These are phyloP conservation scores for Sitta carolinensis DNA, from an alignment of 2,797 vertebrate genomes.

Conservation along the genomic window DNA sequence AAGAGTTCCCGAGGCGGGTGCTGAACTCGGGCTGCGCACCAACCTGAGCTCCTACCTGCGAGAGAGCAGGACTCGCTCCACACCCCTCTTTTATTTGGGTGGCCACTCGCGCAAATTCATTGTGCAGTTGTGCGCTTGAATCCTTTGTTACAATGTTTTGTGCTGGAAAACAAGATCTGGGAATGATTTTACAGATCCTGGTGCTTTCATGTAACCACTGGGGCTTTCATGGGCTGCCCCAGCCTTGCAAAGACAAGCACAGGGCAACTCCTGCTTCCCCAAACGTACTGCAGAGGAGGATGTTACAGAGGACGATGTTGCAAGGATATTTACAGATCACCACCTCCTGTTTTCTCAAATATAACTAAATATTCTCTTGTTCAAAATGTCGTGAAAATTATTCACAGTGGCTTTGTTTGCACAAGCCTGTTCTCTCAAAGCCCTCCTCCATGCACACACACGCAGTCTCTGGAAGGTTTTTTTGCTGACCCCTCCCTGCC, in stretches of 20 bases:
- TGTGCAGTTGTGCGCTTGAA: background rate
- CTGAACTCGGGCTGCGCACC: background rate
- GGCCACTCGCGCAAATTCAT: background rate
- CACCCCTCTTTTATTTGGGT: background rate
- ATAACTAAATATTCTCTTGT: background rate
- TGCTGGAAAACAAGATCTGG: background rate
- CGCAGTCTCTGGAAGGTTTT: background rate
- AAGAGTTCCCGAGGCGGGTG: background rate
- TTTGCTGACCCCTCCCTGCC: background rate
- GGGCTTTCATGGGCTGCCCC: background rate
- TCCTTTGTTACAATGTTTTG: background rate
- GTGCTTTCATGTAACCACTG: background rate
- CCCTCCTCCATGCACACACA: background rate
- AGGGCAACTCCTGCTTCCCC: background rate
- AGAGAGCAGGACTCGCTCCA: background rate
- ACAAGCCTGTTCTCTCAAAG: background rate
- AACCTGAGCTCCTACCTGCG: background rate
- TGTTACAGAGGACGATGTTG: background rate
- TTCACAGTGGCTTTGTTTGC: background rate
- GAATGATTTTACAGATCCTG: background rate
- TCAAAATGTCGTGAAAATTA: background rate
- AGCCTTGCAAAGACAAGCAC: fast-evolving
- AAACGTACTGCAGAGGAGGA: background rate
- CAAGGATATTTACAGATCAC: background rate
- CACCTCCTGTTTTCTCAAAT: background rate